These are phyloP conservation scores for Phocides pigmalion DNA, from an alignment of 1,140 invertebrate genomes.

Conservation along the genomic window DNA sequence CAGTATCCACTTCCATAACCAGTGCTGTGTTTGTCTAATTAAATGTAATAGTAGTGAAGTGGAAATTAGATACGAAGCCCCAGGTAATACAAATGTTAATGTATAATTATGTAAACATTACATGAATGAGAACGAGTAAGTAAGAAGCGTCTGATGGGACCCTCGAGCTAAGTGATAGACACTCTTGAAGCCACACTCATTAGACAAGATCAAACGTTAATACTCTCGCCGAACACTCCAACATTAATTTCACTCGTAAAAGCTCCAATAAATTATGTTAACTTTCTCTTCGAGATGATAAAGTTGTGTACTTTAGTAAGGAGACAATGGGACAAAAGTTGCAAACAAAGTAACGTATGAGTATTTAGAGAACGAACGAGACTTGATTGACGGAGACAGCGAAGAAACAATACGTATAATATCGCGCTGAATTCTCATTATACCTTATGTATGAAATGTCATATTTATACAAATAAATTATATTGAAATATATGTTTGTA, in stretches of 20 bases:
- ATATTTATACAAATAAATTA: neutral
- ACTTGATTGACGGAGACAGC: neutral
- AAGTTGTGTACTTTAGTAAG: constrained; percentile 4
- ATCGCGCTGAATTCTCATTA: neutral
- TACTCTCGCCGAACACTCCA: constrained; percentile 43
- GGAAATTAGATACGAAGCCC: constrained; percentile 18
- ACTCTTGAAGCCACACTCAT: constrained; percentile 47
- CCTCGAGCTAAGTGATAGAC: constrained; percentile 39
- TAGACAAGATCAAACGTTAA: constrained; percentile 56
- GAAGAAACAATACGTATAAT: neutral
- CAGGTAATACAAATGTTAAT: constrained; percentile 16
- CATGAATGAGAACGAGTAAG: constrained; percentile 10
- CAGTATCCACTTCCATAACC: constrained; percentile 19
- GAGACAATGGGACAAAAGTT: constrained; percentile 11
- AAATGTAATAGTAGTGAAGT: constrained; percentile 30
- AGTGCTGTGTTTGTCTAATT: constrained; percentile 20
- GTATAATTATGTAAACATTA: constrained; percentile 13
- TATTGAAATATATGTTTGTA: neutral
- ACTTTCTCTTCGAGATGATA: constrained; percentile 30
- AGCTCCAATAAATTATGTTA: constrained; percentile 52
- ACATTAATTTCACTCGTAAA: constrained; percentile 57
- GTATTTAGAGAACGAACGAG: neutral
- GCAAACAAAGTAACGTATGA: constrained; percentile 13
- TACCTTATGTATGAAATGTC: constrained; percentile 6
- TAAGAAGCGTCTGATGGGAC: constrained; percentile 16